Base-by-base conservation (phyloP, 2,888 invertebrate species). In the Thera obeliscata region DNA sequence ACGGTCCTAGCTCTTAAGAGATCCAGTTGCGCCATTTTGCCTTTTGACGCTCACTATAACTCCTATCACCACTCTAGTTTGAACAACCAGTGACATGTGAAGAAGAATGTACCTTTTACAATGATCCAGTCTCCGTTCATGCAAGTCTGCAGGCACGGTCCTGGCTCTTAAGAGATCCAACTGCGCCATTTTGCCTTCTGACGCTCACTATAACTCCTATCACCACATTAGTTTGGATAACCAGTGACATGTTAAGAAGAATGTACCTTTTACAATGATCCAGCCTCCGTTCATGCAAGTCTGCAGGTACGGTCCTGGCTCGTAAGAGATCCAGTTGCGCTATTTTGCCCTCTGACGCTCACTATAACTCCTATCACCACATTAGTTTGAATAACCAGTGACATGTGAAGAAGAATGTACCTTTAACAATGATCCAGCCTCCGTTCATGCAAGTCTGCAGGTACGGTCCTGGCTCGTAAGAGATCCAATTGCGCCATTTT, bases 241-340 rank as follows among this genome's bases (percentile, higher is more conserved):
- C n/a, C n/a, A n/a, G n/a, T n/a, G n/a, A n/a, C n/a, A n/a, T n/a
- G n/a, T n/a, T n/a, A n/a, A n/a, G 22, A 22, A 22, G 22, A 1
- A 22, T 22, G 22, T 22, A 22, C 22, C 22, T 22, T 22, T 22
- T 22, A 22, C 22, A 22, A 22, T 22, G 22, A 22, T 22, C 22
- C 0, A 97, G 94, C 2, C 96, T 94, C 2, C 95, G 88, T 48
- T 95, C 95, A 77, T 96, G 96, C 59, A 96, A 91, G 60, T 95
- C 94, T 0, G 95, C 89, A 0, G 96, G 96, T 76, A 96, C 95
- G 0, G 93, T 92, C 50, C 90, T 76, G 35, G 93, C 89, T 6
- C 90, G 90, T 80, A 95, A 90, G 43, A 94, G 95, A 49, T 92
- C 90, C 2, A 95, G 76, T 48, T 94, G 91, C 69, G 95, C 94